A percentile compares a stretch with the other conserved stretches of the same genome.
These are phyloP conservation scores for Neodiprion pinetum DNA, from an alignment of 1,140 invertebrate genomes.

Conservation along the genomic window DNA sequence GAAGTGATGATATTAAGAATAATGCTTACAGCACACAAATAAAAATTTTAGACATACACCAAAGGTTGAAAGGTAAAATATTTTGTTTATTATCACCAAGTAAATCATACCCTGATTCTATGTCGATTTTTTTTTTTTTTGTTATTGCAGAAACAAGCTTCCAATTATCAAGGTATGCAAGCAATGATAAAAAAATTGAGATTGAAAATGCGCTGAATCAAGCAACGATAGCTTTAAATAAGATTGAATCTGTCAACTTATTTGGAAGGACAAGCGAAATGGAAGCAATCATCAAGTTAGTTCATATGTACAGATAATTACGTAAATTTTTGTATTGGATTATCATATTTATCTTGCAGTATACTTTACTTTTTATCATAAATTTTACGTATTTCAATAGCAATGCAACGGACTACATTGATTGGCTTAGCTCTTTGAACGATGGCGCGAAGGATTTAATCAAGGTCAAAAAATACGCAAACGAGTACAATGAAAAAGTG, in stretches of 20 bases:
- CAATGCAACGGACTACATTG: constrained; percentile 43
- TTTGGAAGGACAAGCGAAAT: constrained; percentile 50
- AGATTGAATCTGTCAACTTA: constrained; percentile 65
- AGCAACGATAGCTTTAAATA: constrained; percentile 63
- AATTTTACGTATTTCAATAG: constrained; percentile 29
- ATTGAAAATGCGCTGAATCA: constrained; percentile 67
- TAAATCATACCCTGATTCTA: neutral
- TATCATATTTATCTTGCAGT: neutral
- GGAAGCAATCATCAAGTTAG: constrained; percentile 58
- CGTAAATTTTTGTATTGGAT: constrained; percentile 3
- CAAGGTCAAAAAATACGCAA: constrained; percentile 44
- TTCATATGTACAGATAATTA: neutral
- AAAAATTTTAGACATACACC: constrained; percentile 46
- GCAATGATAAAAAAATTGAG: constrained; percentile 65
- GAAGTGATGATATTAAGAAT: constrained; percentile 52
- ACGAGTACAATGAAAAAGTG: constrained; percentile 49
- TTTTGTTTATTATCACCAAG: constrained; percentile 12
- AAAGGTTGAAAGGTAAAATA: constrained; percentile 42
- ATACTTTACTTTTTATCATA: neutral
- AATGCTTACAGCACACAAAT: constrained; percentile 51
- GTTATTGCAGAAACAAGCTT: constrained; percentile 49
- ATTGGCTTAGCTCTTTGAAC: constrained; percentile 56
- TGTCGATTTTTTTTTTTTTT: neutral
- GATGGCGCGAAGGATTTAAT: constrained; percentile 55
- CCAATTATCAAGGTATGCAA: constrained; percentile 63